A percentile compares a stretch with the other conserved stretches of the same genome.
These are phyloP conservation scores for Scaptomyza flava DNA, from an alignment of 2,888 invertebrate species.

Conservation along the genomic window DNA sequence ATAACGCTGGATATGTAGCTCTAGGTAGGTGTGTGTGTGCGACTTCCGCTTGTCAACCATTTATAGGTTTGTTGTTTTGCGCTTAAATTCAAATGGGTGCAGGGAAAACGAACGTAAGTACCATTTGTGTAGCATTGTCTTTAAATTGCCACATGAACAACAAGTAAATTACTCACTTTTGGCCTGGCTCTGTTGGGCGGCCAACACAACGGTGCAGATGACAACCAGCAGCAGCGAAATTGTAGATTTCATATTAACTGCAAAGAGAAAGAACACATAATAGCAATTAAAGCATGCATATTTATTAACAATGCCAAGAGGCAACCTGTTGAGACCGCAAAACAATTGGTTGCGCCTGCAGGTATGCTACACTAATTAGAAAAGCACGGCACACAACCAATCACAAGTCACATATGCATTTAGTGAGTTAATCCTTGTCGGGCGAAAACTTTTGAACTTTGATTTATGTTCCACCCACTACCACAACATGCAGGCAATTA, in stretches of 20 bases:
- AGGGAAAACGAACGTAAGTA: constrained; percentile 31
- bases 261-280: constrained; percentile 40
- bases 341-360: constrained; percentile 48
- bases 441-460: constrained; percentile 74
- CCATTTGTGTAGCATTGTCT: constrained; percentile 12
- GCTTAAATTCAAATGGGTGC: constrained; percentile 57
- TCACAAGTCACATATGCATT: constrained; percentile 64
- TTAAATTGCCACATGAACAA: constrained; percentile 11
- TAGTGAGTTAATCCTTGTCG: constrained; percentile 66
- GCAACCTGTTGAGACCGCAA: constrained; percentile 62
- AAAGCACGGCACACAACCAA: constrained; percentile 53
- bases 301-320: not conserved
- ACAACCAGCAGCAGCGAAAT: constrained; percentile 82
- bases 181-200: constrained; percentile 82
- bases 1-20: constrained; percentile 10
- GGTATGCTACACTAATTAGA: constrained; percentile 64
- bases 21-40: constrained; percentile 21
- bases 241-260: constrained; percentile 82
- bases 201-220: constrained; percentile 82
- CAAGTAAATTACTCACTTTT: constrained; percentile 80
- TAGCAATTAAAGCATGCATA: constrained; percentile 26
- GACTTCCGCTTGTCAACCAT: constrained; percentile 54
- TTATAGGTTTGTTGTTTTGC: constrained; percentile 72
- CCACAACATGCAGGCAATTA: constrained; percentile 53
- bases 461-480: constrained; percentile 64